Evolutionary conservation across 2,797 vertebrate species (phyloP).

Genomic region (Clarias fuscus): DNA sequence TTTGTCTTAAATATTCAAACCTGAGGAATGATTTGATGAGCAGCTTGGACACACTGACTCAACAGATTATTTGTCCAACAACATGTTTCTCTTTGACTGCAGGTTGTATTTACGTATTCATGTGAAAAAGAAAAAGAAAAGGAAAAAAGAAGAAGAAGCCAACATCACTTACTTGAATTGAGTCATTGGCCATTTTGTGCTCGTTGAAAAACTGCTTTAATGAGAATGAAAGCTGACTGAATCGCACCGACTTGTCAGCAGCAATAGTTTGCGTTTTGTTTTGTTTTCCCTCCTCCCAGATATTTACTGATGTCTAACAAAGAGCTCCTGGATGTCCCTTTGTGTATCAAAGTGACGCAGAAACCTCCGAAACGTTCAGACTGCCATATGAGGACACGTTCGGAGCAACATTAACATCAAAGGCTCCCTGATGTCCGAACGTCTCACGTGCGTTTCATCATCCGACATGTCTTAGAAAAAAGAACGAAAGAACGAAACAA

Average conservation of each 20-base stretch:
- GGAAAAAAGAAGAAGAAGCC: too few relatives aligned
- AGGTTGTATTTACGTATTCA: neutral
- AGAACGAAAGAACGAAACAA: neutral
- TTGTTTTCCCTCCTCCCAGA: constrained; percentile 23
- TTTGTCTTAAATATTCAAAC: neutral
- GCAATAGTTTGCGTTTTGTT: neutral
- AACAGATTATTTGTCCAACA: neutral
- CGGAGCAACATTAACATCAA: neutral
- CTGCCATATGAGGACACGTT: neutral
- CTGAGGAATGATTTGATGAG: neutral
- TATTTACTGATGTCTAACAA: constrained; percentile 36
- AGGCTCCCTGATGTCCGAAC: neutral
- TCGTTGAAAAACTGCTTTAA: constrained; percentile 18
- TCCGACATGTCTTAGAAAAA: neutral
- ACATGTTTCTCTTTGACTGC: neutral
- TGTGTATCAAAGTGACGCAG: neutral
- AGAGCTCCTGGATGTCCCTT: constrained; percentile 8
- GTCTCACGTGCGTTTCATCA: constrained; percentile 20
- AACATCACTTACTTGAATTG: constrained; percentile 73
- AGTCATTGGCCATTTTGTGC: constrained; percentile 76
- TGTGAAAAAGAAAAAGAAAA: neutral
- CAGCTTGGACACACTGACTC: constrained; percentile 9
- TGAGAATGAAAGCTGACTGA: neutral
- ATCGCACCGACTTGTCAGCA: constrained; percentile 4
- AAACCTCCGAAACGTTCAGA: neutral